These are phyloP conservation scores for Orgyia antiqua DNA, from an alignment of 2,888 invertebrate species.

Conservation along the genomic window DNA sequence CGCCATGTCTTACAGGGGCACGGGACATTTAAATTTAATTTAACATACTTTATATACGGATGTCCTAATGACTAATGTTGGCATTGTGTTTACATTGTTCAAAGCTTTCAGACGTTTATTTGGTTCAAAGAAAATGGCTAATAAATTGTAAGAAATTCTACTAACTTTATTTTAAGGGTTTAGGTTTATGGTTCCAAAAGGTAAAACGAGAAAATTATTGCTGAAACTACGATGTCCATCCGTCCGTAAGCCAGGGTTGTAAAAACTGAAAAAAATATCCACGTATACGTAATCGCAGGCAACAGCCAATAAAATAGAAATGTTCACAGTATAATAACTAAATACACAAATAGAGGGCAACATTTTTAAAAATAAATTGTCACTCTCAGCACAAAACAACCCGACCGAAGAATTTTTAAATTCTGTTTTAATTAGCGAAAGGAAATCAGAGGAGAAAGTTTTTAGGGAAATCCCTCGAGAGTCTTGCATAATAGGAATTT, in stretches of 20 bases:
- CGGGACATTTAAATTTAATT: conserved; percentile 35
- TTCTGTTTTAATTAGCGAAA: conserved; percentile 39
- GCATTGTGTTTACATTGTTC: conserved; percentile 8
- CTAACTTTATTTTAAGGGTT: no score
- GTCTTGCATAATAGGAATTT: conserved; percentile 42
- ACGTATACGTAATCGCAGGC: no score
- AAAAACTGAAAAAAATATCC: no score
- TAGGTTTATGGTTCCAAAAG: no score
- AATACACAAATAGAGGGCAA: conserved; percentile 4
- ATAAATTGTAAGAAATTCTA: no score
- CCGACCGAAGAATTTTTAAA: conserved; percentile 26
- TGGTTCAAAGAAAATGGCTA: no score
- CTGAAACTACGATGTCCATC: no score
- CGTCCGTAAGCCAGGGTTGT: no score
- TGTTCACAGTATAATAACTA: no score
- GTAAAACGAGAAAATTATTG: no score
- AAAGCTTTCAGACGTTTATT: conserved; percentile 1
- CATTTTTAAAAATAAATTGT: conserved; percentile 12
- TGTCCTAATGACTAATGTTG: conserved; percentile 5
- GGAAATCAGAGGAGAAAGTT: conserved; percentile 29
- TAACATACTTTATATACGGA: conserved; percentile 28
- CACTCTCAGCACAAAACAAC: conserved; percentile 15
- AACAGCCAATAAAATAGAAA: no score
- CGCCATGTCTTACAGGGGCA: conserved; percentile 17
- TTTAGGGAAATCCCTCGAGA: conserved; percentile 23